Percentiles rank a stretch among this genome's conserved stretches.
phyloP scores from a whole-genome alignment of 2,888 invertebrate genomes.

The Trachelus troglodyta region DNA sequence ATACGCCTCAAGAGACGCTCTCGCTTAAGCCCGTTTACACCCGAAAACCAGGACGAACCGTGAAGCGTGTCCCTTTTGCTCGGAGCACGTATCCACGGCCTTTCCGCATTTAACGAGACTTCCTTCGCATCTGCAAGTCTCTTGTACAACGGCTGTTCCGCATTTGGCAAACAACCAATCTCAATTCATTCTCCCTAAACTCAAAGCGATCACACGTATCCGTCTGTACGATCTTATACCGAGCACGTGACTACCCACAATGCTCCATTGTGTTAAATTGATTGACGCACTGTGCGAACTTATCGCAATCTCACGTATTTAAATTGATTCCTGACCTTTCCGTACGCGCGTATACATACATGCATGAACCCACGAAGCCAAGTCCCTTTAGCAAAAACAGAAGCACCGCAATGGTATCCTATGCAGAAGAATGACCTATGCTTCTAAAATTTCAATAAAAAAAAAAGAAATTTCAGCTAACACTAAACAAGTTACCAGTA shows the following conservation, averaged over 20 bases:
- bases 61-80: not conserved
- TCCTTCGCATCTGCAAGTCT: not conserved
- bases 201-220: not conserved
- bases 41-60: not conserved
- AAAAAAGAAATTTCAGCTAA: not conserved
- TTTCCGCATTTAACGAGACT: not conserved
- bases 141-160: not conserved
- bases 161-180: not conserved
- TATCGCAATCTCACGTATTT: slow-evolving; percentile 5
- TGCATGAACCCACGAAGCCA: not conserved
- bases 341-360: not conserved
- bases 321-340: slow-evolving; percentile 8
- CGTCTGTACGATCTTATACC: not conserved
- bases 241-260: not conserved
- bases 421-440: not conserved
- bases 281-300: slow-evolving; percentile 2
- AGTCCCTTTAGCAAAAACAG: not conserved
- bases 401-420: not conserved
- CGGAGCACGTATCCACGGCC: not conserved
- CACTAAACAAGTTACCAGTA: not conserved
- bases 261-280: slow-evolving; percentile 9
- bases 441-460: not conserved
- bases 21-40: not conserved
- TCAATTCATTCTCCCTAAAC: not conserved
- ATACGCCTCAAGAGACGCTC: not conserved